A percentile compares a stretch with the other conserved stretches of the same genome.
Evolutionary conservation across 37 sponge, comb jelly and placozoan genomes (phyloP).

Genomic region (Haliclona indistincta): DNA sequence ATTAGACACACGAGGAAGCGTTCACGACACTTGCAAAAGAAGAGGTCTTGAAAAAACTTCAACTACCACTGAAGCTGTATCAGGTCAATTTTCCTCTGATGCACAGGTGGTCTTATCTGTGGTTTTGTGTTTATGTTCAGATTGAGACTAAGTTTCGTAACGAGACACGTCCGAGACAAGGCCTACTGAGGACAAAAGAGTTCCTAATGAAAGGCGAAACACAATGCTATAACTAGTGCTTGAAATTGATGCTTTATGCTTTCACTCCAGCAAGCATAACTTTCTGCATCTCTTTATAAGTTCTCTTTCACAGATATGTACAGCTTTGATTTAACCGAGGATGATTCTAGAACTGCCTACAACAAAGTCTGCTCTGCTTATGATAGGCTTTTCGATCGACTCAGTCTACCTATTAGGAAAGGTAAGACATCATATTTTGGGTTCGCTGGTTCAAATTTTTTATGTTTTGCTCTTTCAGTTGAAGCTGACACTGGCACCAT

Average conservation of each 20-base stretch:
- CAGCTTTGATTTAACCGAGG: slow-evolving; percentile 63
- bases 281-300: not conserved
- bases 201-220: slow-evolving; percentile 91
- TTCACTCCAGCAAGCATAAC: not conserved
- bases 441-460: not conserved
- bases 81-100: too few species aligned
- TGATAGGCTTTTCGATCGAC: slow-evolving; percentile 47
- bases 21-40: slow-evolving; percentile 54
- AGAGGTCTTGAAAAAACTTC: slow-evolving; percentile 25
- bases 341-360: slow-evolving; percentile 59
- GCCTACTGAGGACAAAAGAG: slow-evolving; percentile 68
- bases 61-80: slow-evolving; percentile 68
- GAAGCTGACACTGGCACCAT: slow-evolving; percentile 64
- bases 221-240: not conserved
- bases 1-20: slow-evolving; percentile 76
- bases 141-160: slow-evolving; percentile 79
- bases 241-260: not conserved
- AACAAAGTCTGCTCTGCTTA: slow-evolving; percentile 54
- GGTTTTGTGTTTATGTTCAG: slow-evolving; percentile 4
- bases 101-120: not conserved
- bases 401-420: slow-evolving; percentile 63
- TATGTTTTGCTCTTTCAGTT: slow-evolving; percentile 12
- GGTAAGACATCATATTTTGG: slow-evolving; percentile 6
- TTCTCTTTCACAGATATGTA: slow-evolving; percentile 79
- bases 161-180: slow-evolving; percentile 72